Evolutionary conservation across 2,888 invertebrate genomes (phyloP).

Genomic region (Apeira syringaria): DNA sequence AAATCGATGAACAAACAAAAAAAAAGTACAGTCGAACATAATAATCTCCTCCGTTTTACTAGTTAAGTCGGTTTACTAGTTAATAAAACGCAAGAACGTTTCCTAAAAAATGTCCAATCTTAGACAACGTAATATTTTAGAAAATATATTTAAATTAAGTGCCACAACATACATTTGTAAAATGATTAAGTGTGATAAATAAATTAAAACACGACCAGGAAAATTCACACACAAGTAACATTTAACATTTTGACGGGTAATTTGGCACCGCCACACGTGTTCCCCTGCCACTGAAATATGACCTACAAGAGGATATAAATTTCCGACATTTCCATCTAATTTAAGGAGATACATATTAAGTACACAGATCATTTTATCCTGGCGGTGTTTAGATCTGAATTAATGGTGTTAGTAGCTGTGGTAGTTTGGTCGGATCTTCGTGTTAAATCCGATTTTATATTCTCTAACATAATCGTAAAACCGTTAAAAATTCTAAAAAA

Average conservation of each 20-base stretch:
- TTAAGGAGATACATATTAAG: conserved; percentile 17
- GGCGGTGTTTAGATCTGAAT: conserved; percentile 3
- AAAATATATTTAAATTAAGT: conserved; percentile 1
- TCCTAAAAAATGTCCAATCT: too few species aligned
- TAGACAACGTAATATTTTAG: too few species aligned
- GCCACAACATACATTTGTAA: conserved; percentile 3
- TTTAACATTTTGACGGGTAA: conserved; percentile 71
- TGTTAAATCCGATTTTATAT: too few species aligned
- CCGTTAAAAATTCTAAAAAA: too few species aligned
- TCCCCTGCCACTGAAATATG: conserved; percentile 44
- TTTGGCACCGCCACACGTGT: conserved; percentile 58
- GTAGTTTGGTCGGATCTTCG: conserved; percentile 1
- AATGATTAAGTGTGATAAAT: conserved; percentile 14
- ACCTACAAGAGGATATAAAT: conserved; percentile 31
- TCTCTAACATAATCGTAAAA: too few species aligned
- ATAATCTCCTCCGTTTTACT: too few species aligned
- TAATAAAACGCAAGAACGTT: too few species aligned
- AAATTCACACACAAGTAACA: conserved; percentile 37
- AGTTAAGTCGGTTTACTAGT: too few species aligned
- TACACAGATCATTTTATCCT: conserved; percentile 16
- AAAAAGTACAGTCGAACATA: too few species aligned
- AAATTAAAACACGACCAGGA: conserved; percentile 21
- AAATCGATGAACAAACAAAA: too few species aligned
- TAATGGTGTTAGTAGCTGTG: too few species aligned
- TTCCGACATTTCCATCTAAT: conserved; percentile 20